phyloP scores from a whole-genome alignment of 2,797 vertebrate species.

The Brotula barbata region DNA sequence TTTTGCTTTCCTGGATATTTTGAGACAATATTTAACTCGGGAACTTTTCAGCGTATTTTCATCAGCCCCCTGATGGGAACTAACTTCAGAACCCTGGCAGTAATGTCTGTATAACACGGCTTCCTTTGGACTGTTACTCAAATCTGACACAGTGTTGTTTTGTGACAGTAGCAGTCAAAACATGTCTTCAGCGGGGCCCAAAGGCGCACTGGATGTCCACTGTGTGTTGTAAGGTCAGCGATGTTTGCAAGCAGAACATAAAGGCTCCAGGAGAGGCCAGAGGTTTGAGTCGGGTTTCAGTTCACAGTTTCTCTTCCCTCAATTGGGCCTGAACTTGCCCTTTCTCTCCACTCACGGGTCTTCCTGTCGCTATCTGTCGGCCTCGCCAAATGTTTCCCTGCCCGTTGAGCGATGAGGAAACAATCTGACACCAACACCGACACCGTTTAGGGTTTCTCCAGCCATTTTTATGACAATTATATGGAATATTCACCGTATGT shows the following conservation, averaged over 20 bases:
- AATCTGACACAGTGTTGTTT: slow-evolving; percentile 42
- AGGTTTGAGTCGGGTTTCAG: slow-evolving; percentile 24
- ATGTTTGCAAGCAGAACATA: slow-evolving; percentile 66
- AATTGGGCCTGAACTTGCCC: slow-evolving; percentile 27
- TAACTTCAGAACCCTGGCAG: slow-evolving; percentile 56
- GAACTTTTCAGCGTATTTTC: slow-evolving; percentile 24
- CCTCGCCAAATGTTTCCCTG: slow-evolving; percentile 60
- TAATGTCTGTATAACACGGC: slow-evolving; percentile 29
- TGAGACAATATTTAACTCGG: background rate
- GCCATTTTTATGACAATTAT: too few species aligned
- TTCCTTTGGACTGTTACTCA: slow-evolving; percentile 53
- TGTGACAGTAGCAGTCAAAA: slow-evolving; percentile 69
- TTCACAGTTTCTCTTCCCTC: slow-evolving; percentile 28
- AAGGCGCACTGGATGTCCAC: slow-evolving; percentile 45
- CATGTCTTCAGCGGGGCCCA: slow-evolving; percentile 53
- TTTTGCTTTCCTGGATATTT: background rate
- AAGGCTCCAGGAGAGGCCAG: slow-evolving; percentile 42
- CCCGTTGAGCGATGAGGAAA: slow-evolving; percentile 17
- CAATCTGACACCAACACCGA: too few species aligned
- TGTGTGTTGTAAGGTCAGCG: slow-evolving; percentile 67
- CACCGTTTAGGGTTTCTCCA: too few species aligned
- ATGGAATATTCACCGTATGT: too few species aligned
- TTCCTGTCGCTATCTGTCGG: slow-evolving; percentile 19
- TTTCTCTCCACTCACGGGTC: slow-evolving; percentile 15
- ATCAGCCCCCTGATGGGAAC: slow-evolving; percentile 32